These are phyloP conservation scores for Tetramorium simillimum DNA, from an alignment of 1,140 invertebrate genomes.

Conservation along the genomic window DNA sequence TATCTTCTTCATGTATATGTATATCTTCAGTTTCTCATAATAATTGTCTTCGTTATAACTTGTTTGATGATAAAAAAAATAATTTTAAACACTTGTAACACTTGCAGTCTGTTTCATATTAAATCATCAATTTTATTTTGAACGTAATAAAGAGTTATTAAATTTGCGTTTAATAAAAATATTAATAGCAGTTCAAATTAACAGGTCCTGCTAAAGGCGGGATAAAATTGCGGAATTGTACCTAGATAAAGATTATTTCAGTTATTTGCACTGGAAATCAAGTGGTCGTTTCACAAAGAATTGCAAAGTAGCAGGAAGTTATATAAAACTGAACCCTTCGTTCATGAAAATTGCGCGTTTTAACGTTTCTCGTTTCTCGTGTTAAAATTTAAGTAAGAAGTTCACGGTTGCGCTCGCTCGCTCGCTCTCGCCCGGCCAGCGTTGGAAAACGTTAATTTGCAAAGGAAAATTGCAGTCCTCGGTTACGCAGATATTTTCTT, in stretches of 20 bases:
- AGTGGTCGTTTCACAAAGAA: conserved; percentile 21
- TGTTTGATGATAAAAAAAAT: background rate
- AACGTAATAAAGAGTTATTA: conserved; percentile 7
- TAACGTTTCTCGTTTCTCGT: conserved; percentile 48
- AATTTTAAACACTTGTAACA: background rate
- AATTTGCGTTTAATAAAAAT: conserved; percentile 12
- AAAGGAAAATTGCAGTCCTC: conserved; percentile 52
- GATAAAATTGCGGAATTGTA: background rate
- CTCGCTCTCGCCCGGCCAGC: background rate
- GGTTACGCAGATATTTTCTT: conserved; percentile 56
- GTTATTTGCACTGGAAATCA: conserved; percentile 33
- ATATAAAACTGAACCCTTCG: conserved; percentile 45
- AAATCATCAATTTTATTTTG: conserved; percentile 11
- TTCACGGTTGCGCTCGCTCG: conserved; percentile 37
- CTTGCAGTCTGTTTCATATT: background rate
- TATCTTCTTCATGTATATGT: background rate
- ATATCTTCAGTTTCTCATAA: background rate
- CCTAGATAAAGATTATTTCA: conserved; percentile 13
- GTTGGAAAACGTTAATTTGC: conserved; percentile 53
- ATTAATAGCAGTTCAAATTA: background rate
- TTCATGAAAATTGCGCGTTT: conserved; percentile 51
- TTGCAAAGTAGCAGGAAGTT: conserved; percentile 29
- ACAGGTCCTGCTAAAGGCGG: background rate
- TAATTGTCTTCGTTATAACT: background rate
- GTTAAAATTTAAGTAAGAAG: conserved; percentile 56